A percentile compares a stretch with the other conserved stretches of the same genome.
phyloP scores from a whole-genome alignment of 2,888 invertebrate species.

The Schizotus pectinicornis region DNA sequence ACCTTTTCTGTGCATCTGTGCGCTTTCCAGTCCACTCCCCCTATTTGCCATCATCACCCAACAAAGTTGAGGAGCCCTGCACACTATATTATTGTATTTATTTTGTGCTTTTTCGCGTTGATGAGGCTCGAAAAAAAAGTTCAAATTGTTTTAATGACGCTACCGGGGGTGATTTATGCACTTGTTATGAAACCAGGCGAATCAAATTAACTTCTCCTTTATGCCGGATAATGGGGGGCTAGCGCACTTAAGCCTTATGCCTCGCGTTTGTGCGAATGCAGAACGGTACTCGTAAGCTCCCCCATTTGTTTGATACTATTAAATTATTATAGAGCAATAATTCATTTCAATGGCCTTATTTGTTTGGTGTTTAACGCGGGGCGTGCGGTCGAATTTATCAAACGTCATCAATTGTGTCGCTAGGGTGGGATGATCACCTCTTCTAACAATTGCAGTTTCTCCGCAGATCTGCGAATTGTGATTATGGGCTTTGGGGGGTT shows the following conservation, averaged over 20 bases:
- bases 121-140: slow-evolving; percentile 34
- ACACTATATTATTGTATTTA: slow-evolving; percentile 1
- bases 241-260: not conserved
- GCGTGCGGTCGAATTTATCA: not conserved
- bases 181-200: slow-evolving; percentile 52
- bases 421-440: too few species aligned
- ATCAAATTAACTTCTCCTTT: slow-evolving; percentile 48
- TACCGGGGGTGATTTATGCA: slow-evolving; percentile 44
- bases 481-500: too few species aligned
- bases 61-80: slow-evolving; percentile 26
- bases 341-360: not conserved
- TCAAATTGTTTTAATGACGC: slow-evolving; percentile 53
- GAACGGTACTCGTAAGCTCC: slow-evolving; percentile 6
- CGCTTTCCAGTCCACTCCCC: slow-evolving; percentile 39
- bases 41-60: slow-evolving; percentile 7
- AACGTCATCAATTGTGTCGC: too few species aligned
- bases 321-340: slow-evolving; percentile 30
- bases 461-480: too few species aligned
- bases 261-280: not conserved
- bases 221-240: not conserved
- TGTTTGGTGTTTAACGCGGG: not conserved
- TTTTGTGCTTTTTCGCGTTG: not conserved
- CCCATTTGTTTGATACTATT: slow-evolving; percentile 34
- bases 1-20: slow-evolving; percentile 54
- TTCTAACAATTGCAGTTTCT: too few species aligned